A percentile compares a stretch with the other conserved stretches of the same genome.
Conservation (phyloP, 1,140 invertebrate species). For the Trichonephila inaurata region DNA sequence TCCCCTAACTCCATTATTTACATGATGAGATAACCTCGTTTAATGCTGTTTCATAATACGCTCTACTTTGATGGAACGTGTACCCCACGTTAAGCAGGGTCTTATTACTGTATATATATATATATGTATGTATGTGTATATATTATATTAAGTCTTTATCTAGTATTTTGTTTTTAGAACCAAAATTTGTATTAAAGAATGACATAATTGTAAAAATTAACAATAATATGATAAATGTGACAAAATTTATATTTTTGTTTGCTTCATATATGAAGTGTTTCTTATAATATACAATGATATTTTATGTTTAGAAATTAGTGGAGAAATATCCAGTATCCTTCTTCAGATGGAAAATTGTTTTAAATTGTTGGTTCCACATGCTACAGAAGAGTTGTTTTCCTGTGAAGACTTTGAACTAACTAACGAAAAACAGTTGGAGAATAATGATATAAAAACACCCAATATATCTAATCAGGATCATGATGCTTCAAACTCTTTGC, state of each 20-base stretch:
- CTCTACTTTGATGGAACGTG: too few relatives aligned
- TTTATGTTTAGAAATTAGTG: constrained; percentile 50
- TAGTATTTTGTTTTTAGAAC: too few relatives aligned
- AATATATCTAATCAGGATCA: constrained; percentile 12
- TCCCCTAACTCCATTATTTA: too few relatives aligned
- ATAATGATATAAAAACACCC: background rate
- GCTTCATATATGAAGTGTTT: background rate
- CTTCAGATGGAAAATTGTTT: constrained; percentile 81
- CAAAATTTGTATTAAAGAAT: too few relatives aligned
- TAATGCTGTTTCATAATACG: too few relatives aligned
- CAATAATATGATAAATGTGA: too few relatives aligned
- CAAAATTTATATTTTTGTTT: background rate
- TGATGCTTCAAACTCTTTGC: constrained; percentile 23
- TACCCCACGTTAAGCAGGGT: too few relatives aligned
- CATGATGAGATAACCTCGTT: too few relatives aligned
- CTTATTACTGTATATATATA: too few relatives aligned
- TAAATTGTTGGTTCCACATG: constrained; percentile 80
- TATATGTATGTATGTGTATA: too few relatives aligned
- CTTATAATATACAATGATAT: background rate
- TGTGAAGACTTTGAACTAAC: constrained; percentile 48
- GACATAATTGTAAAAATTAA: too few relatives aligned
- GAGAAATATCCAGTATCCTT: constrained; percentile 76
- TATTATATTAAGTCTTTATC: too few relatives aligned
- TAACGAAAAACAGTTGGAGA: background rate
- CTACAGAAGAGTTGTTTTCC: constrained; percentile 79